Percentiles rank a stretch among this genome's conserved stretches.
These are phyloP conservation scores for Brachionus plicatilis DNA, from an alignment of 1,140 invertebrate genomes.

Conservation along the genomic window DNA sequence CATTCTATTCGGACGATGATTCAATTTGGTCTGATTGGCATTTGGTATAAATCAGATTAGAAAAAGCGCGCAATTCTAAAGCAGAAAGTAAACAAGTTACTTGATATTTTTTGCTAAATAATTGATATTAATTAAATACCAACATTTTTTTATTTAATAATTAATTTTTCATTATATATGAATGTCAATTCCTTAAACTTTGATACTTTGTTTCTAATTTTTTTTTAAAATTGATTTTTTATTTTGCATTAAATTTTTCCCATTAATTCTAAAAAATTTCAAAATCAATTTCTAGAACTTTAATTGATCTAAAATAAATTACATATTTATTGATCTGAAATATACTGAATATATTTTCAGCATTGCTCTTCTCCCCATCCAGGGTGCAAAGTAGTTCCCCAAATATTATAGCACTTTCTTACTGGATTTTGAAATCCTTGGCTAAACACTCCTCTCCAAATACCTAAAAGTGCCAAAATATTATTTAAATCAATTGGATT, in stretches of 20 bases:
- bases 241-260: too few relatives aligned
- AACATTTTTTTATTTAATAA: too few relatives aligned
- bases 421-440: background rate
- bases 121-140: too few relatives aligned
- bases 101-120: too few relatives aligned
- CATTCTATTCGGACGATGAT: background rate
- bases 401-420: background rate
- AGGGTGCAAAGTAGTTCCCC: background rate
- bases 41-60: background rate
- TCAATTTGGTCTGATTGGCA: background rate
- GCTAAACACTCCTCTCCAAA: background rate
- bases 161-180: too few relatives aligned
- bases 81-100: too few relatives aligned
- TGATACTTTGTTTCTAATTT: too few relatives aligned
- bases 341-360: background rate
- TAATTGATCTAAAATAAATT: background rate
- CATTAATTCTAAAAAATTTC: background rate
- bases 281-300: background rate
- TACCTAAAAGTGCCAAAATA: background rate
- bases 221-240: too few relatives aligned
- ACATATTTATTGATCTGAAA: too few relatives aligned
- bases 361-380: conserved; percentile 5
- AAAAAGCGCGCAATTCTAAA: background rate
- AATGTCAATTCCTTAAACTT: too few relatives aligned
- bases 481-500: background rate